Evolutionary conservation across 1,140 invertebrate species (phyloP), one percentile per base, ranked within the genome.

Genomic region (Probaryconus sp.): DNA sequence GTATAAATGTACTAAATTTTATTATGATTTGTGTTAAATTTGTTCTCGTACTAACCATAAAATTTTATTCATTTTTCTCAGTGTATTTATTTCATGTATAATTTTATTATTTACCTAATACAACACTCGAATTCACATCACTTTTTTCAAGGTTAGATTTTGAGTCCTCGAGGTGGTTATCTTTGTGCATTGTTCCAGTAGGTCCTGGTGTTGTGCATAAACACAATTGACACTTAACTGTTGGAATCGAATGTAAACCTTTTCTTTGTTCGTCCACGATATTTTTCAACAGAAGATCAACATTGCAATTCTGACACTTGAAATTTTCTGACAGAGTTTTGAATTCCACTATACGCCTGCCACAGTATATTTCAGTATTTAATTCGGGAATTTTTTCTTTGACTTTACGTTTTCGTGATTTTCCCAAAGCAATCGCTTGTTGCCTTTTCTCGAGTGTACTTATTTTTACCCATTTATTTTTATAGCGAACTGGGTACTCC

Each of bases 231-330:
- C 53, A 56, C 2, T 21, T 30, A n/a, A 56, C 53, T 20, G 24
- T 31, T 14, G 43, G 24, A 24, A n/a, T 31, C 2, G 26, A 56
- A 43, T 56, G 38, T 7, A 56, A 43, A 14, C 53, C 53, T 43
- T 18, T 30, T 33, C 53, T 30, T 43, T 56, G 42, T 56, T 55
- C 53, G 33, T 38, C 38, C n/a, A 56, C 17, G 31, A 43, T 56
- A 6, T 56, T 56, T 31, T 43, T 30, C 1, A 43, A 14, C 4
- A 20, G 11, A 20, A 56, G 5, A 56, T 56, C 17, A 5, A 35
- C 38, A n/a, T 31, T 30, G 21, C 53, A 56, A 9, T 43, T 33
- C 0, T 33, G 1, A 21, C 38, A 56, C 28, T 26, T 53, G 0
- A 53, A 5, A 10, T 28, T 26, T 11, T 40, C 35, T 6, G 20